Conservation (phyloP, 2,797 vertebrate genomes). For the Protonibea diacanthus region DNA sequence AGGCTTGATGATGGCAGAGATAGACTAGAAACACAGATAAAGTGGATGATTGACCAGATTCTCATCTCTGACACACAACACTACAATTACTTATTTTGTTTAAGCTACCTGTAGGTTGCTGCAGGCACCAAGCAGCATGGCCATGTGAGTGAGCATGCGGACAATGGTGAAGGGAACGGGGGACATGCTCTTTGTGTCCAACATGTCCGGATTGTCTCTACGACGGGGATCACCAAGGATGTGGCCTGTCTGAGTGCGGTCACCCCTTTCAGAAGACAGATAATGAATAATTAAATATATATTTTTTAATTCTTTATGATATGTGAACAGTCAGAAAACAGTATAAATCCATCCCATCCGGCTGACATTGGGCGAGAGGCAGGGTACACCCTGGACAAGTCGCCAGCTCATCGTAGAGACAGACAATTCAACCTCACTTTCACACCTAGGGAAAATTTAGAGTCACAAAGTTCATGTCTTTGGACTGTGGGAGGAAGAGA, state of each 20-base stretch:
- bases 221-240: slow-evolving; percentile 84
- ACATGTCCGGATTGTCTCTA: slow-evolving; percentile 76
- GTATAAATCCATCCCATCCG: too few relatives aligned
- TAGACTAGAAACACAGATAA: slow-evolving; percentile 52
- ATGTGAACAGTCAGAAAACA: too few relatives aligned
- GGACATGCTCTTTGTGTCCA: slow-evolving; percentile 87
- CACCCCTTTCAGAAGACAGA: slow-evolving; percentile 71
- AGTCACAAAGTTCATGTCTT: too few relatives aligned
- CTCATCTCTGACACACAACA: not conserved
- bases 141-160: slow-evolving; percentile 91
- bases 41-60: not conserved
- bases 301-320: too few relatives aligned
- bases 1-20: slow-evolving; percentile 87
- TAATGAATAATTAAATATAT: not conserved
- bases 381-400: too few relatives aligned
- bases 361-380: too few relatives aligned
- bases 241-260: slow-evolving; percentile 92
- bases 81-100: not conserved
- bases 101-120: slow-evolving; percentile 80
- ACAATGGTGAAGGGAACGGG: slow-evolving; percentile 85
- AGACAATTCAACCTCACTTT: too few relatives aligned
- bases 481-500: too few relatives aligned
- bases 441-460: too few relatives aligned
- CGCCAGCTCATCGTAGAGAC: too few relatives aligned
- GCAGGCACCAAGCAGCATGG: slow-evolving; percentile 89